Percentiles rank a stretch among this genome's conserved stretches.
phyloP scores from a whole-genome alignment of 1,140 invertebrate species.

The Procambarus clarkii region DNA sequence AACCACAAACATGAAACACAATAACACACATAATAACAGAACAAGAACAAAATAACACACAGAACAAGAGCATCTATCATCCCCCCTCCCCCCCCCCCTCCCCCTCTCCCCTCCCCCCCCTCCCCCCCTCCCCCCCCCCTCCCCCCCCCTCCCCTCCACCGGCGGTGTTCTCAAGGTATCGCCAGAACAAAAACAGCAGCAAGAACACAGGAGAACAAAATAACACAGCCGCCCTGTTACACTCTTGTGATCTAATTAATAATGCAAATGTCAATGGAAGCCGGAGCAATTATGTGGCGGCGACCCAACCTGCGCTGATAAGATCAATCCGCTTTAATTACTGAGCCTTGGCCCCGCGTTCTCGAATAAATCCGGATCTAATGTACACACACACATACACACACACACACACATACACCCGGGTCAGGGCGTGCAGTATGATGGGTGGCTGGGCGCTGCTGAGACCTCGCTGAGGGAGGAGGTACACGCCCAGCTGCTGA shows the following conservation, averaged over 20 bases:
- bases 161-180: no score
- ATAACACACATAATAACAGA: background rate
- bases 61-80: background rate
- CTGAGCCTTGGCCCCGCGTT: background rate
- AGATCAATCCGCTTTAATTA: slow-evolving; percentile 2
- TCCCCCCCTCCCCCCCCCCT: background rate
- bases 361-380: background rate
- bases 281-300: background rate
- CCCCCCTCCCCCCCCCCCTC: background rate
- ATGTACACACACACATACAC: no score
- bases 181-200: no score
- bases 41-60: slow-evolving; percentile 17
- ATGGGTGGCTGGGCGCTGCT: no score
- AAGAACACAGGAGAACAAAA: background rate
- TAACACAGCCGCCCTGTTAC: background rate
- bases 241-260: background rate
- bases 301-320: background rate
- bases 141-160: background rate
- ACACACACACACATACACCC: no score
- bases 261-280: background rate
- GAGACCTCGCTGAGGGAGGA: no score
- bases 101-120: background rate
- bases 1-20: background rate
- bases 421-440: background rate
- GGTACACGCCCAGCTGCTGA: no score